Evolutionary conservation across 2,797 vertebrate species (phyloP), one percentile per base, ranked within the genome.

Genomic region (Pyrrhura leucotis): DNA sequence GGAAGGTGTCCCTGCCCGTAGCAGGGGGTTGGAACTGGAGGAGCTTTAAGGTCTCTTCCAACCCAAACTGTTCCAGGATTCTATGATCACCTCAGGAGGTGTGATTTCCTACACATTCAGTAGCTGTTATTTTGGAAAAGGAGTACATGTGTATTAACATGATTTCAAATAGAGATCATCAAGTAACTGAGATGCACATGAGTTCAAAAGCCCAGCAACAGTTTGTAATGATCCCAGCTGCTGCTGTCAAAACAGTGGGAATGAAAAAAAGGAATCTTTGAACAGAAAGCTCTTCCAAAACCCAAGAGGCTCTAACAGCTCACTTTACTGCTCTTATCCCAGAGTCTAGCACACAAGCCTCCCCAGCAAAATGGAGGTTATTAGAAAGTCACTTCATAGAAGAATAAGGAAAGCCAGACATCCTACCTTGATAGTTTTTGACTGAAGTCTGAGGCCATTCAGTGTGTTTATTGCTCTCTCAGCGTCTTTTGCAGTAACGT

Each of bases 351-450:
- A 75, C 35, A 20, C 25, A 35, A 40, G 28, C 20, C 48, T 72
- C 56, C 59, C 9, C 58, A 72, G 10, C n/a, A 76, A 23, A 77
- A 67, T 6, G 6, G 54, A 71, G 33, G 69, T 74, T 33, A 88
- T n/a, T n/a, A n/a, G 10, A 75, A 67, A 2, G 8, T 4, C 7
- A 2, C 50, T 85, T 44, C 61, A 80, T 0, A 83, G 53, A 50
- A 61, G 33, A 56, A 5, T 6, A 26, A 48, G 45, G 56, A 23
- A 21, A 68, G 35, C 21, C 17, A 53, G 19, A 59, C 48, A 50
- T 97, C 98, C 98, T 99, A 99, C 99, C 99, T 99, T 99, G 98
- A 99, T 99, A 96, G 99, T 99, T 99, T 99, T 99, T 97, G 99
- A 99, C 98, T 99, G 99, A 97, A 99, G 99, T 97, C 99, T 99